A percentile compares a stretch with the other conserved stretches of the same genome.
These are phyloP conservation scores for Pristionchus entomophagus DNA, from an alignment of 2,888 invertebrate genomes.

Conservation along the genomic window DNA sequence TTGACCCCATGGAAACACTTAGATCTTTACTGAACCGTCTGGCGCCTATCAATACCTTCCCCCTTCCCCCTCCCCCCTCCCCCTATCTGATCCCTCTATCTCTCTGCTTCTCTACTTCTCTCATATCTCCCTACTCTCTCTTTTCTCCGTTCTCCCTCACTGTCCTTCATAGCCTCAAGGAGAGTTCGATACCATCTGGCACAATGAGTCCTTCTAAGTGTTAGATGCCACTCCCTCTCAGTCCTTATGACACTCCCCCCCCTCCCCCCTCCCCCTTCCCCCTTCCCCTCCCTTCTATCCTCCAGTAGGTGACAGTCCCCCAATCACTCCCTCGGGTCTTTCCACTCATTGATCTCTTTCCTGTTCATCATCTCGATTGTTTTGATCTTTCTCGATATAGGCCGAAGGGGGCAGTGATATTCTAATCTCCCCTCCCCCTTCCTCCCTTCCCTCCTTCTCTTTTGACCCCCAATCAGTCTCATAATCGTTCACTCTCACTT, in stretches of 20 bases:
- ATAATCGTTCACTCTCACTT: background rate
- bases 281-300: no score
- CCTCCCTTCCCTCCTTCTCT: no score
- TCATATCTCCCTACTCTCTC: background rate
- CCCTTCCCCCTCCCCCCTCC: background rate
- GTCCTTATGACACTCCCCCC: background rate
- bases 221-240: background rate
- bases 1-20: background rate
- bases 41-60: background rate
- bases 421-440: conserved; percentile 25
- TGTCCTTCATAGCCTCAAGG: background rate
- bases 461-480: background rate
- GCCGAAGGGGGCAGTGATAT: background rate
- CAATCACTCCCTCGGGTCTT: no score
- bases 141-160: conserved; percentile 12
- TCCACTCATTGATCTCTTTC: background rate
- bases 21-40: background rate
- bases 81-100: no score
- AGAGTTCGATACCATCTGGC: background rate
- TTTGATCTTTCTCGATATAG: conserved; percentile 18
- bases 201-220: background rate
- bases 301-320: background rate
- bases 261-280: background rate
- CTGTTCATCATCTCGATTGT: conserved; percentile 3
- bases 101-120: no score